Evolutionary conservation across 2,888 invertebrate genomes (phyloP).

Genomic region (Physocephala rufipes): DNA sequence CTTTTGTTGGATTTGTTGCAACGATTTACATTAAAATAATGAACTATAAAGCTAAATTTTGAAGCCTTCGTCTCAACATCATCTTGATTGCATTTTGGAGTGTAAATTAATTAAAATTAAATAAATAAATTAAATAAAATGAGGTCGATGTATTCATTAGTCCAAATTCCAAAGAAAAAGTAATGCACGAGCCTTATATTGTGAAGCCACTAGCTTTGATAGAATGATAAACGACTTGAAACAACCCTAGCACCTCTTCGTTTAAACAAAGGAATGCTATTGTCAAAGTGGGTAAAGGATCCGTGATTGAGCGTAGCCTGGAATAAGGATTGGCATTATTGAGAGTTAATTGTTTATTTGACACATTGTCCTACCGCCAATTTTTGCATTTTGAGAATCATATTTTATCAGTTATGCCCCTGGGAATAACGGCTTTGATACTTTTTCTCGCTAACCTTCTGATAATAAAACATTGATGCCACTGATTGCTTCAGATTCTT

Average conservation of each 20-base stretch:
- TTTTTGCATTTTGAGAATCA: neutral
- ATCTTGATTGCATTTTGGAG: slow-evolving; percentile 23
- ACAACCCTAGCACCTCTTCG: too few relatives aligned
- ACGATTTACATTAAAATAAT: neutral
- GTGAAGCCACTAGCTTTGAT: too few relatives aligned
- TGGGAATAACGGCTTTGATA: too few relatives aligned
- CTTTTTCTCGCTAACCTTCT: neutral
- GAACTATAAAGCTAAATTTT: neutral
- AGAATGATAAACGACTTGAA: too few relatives aligned
- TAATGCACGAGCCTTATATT: neutral
- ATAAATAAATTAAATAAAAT: slow-evolving; percentile 32
- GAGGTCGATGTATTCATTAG: slow-evolving; percentile 8
- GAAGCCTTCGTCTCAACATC: neutral
- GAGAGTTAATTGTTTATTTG: slow-evolving; percentile 35
- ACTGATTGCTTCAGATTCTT: neutral
- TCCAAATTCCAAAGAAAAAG: neutral
- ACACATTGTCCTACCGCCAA: slow-evolving; percentile 23
- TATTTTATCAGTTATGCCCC: too few relatives aligned
- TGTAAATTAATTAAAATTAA: too few relatives aligned
- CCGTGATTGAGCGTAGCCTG: too few relatives aligned
- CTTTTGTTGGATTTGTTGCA: neutral
- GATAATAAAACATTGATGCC: too few relatives aligned
- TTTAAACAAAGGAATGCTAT: too few relatives aligned
- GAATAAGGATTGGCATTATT: slow-evolving; percentile 2
- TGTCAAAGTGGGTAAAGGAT: too few relatives aligned